phyloP scores from a whole-genome alignment of 2,113 vertebrate genomes.

The Eulemur rufifrons region DNA sequence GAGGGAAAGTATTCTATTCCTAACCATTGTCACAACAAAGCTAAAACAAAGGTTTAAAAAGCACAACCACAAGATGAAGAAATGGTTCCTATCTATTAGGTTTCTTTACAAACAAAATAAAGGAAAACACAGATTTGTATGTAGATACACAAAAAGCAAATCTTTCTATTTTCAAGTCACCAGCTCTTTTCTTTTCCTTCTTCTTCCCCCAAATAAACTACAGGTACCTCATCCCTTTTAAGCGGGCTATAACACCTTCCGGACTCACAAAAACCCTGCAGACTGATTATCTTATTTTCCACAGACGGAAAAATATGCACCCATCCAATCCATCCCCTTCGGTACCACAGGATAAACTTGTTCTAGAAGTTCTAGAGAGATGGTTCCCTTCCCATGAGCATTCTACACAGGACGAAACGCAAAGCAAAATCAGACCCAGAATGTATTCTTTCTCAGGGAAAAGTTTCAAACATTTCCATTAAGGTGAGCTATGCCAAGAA shows the following conservation, averaged over 20 bases:
- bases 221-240: not conserved
- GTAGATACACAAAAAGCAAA: not conserved
- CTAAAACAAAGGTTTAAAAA: not conserved
- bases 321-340: not conserved
- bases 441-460: not conserved
- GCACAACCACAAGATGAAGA: not conserved
- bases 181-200: not conserved
- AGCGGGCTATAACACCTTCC: not conserved
- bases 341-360: not conserved
- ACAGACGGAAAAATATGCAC: not conserved
- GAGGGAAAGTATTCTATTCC: not conserved
- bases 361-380: not conserved
- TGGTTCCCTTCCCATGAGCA: not conserved
- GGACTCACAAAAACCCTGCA: not conserved
- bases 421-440: not conserved
- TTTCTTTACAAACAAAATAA: constrained; percentile 23
- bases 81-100: not conserved
- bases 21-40: not conserved
- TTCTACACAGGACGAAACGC: not conserved
- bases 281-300: not conserved
- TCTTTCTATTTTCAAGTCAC: not conserved
- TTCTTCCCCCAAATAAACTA: not conserved
- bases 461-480: not conserved
- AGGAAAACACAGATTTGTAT: not conserved
- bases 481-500: not conserved